A percentile compares a stretch with the other conserved stretches of the same genome.
Evolutionary conservation across 2,113 vertebrate species (phyloP).

Genomic region (Sisor rabdophorus): DNA sequence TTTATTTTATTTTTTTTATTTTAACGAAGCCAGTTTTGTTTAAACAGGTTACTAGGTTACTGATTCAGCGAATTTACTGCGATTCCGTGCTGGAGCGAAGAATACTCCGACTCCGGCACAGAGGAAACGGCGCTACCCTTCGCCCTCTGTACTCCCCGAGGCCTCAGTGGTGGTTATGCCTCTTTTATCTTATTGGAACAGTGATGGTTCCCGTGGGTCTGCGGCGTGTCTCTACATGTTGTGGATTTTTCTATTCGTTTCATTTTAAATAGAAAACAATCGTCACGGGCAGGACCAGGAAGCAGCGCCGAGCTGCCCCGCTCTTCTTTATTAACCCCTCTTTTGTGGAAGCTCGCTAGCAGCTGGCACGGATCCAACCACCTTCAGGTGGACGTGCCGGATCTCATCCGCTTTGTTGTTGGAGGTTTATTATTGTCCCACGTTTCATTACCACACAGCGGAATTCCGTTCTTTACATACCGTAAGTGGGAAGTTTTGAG

Average conservation of each 20-base stretch:
- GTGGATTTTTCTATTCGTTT: background rate
- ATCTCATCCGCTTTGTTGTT: slow-evolving; percentile 9
- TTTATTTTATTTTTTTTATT: too few relatives aligned
- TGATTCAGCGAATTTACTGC: too few relatives aligned
- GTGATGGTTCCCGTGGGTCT: background rate
- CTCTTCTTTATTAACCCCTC: slow-evolving; percentile 3
- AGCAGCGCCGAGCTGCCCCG: background rate
- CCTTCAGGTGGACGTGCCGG: background rate
- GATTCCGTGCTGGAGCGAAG: background rate
- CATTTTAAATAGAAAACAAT: slow-evolving; percentile 6
- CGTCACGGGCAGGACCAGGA: background rate
- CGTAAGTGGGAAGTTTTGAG: too few relatives aligned
- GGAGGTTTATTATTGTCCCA: too few relatives aligned
- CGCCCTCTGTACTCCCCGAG: background rate
- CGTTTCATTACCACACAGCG: too few relatives aligned
- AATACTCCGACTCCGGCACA: background rate
- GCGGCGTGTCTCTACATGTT: slow-evolving; percentile 3
- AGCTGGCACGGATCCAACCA: background rate
- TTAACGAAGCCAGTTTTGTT: too few relatives aligned
- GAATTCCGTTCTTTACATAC: too few relatives aligned
- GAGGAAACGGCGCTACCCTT: background rate
- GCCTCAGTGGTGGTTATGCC: background rate
- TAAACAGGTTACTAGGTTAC: too few relatives aligned
- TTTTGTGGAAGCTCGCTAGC: background rate
- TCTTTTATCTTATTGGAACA: background rate